Evolutionary conservation across 2,113 vertebrate species (phyloP).

Genomic region (Embiotoca jacksoni): DNA sequence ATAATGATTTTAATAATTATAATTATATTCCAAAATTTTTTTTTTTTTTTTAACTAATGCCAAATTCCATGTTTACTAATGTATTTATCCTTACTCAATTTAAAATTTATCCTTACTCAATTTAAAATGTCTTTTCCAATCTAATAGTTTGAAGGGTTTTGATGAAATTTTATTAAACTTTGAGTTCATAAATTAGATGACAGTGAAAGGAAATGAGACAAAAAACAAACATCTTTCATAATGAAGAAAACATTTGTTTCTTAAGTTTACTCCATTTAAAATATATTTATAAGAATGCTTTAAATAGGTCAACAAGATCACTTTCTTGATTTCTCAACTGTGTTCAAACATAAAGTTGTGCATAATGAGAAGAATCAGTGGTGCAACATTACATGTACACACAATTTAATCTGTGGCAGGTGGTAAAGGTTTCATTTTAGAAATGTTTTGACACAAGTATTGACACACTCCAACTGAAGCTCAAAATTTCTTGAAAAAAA

Average conservation of each 20-base stretch:
- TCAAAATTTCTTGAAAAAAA: constrained; percentile 50
- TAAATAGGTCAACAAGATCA: background rate
- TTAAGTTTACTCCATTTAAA: background rate
- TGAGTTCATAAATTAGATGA: background rate
- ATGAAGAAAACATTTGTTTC: no score
- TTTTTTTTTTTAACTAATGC: background rate
- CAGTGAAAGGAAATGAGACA: background rate
- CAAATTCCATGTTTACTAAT: background rate
- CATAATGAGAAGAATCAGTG: constrained; percentile 9
- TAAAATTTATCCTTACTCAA: background rate
- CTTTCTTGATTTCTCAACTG: background rate
- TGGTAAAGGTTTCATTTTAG: constrained; percentile 55
- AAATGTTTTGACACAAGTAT: constrained; percentile 65
- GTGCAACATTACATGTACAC: background rate
- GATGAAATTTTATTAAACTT: background rate
- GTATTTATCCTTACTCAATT: background rate
- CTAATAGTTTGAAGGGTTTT: background rate
- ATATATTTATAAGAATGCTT: background rate
- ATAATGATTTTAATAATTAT: no score
- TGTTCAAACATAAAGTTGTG: constrained; percentile 1
- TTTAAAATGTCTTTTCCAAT: background rate
- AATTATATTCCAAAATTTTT: no score
- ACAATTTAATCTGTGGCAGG: constrained; percentile 20
- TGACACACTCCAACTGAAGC: constrained; percentile 47
- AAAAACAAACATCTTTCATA: no score